phyloP scores from a whole-genome alignment of 2,113 vertebrate species.

The Amphilophus citrinellus region DNA sequence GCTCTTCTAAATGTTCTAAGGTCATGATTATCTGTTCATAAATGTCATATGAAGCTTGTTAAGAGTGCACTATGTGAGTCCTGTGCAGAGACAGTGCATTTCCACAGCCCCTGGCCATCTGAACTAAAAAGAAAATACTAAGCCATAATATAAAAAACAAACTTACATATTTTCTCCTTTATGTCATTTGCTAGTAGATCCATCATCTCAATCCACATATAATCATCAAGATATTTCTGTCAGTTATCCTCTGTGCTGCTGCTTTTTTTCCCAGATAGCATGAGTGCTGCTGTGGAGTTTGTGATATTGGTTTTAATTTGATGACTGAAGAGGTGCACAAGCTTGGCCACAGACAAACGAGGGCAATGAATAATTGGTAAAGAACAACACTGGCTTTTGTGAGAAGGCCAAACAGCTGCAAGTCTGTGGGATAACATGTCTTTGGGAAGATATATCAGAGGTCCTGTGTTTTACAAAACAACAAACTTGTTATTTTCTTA shows the following conservation, averaged over 20 bases:
- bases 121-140: conserved; percentile 23
- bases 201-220: neutral
- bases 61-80: neutral
- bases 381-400: neutral
- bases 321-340: neutral
- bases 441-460: neutral
- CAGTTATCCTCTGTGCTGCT: neutral
- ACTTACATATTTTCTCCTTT: conserved; percentile 36
- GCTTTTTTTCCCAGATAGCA: neutral
- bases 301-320: conserved; percentile 1
- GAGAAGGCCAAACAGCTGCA: neutral
- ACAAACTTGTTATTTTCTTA: neutral
- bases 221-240: neutral
- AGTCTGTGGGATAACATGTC: neutral
- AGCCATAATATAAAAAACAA: conserved; percentile 52
- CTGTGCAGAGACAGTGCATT: neutral
- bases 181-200: conserved; percentile 48
- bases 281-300: neutral
- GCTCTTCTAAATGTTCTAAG: conserved; percentile 57
- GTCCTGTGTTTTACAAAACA: neutral
- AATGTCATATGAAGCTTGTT: conserved; percentile 55
- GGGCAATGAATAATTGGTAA: neutral
- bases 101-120: conserved; percentile 27
- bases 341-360: neutral
- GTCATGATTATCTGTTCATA: conserved; percentile 50